These are phyloP conservation scores for Dasyurus viverrinus DNA, from an alignment of 2,113 vertebrate species.

Conservation along the genomic window DNA sequence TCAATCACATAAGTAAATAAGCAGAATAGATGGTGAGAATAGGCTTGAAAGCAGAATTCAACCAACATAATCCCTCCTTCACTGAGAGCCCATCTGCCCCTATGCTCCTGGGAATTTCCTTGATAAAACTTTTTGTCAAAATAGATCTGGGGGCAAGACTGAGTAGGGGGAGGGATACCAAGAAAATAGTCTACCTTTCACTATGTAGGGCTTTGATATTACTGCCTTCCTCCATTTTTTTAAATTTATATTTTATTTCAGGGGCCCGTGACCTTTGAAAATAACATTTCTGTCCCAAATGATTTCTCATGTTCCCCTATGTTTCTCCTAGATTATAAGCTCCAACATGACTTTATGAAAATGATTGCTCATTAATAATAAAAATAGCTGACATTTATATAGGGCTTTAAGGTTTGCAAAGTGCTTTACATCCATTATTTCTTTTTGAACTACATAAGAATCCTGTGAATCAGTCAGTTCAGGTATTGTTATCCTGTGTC, in stretches of 20 bases:
- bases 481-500: background rate
- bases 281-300: conserved; percentile 40
- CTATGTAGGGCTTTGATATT: conserved; percentile 20
- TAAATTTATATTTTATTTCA: conserved; percentile 44
- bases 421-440: background rate
- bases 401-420: background rate
- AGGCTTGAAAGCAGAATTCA: conserved; percentile 59
- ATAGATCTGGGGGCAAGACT: background rate
- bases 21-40: conserved; percentile 51
- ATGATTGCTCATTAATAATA: conserved; percentile 2
- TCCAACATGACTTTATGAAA: background rate
- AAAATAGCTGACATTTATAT: conserved; percentile 6
- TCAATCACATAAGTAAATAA: conserved; percentile 60
- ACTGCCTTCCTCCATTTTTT: background rate
- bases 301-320: conserved; percentile 29
- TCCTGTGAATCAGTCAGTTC: background rate
- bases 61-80: conserved; percentile 59
- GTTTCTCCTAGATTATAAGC: conserved; percentile 36
- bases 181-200: conserved; percentile 1
- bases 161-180: background rate
- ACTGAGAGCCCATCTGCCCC: conserved; percentile 57
- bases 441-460: background rate
- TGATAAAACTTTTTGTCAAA: conserved; percentile 12
- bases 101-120: conserved; percentile 70
- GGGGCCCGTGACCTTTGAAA: conserved; percentile 45